Evolutionary conservation across 2,888 invertebrate species (phyloP), one percentile per base, ranked within the genome.

Genomic region (Cepaea hortensis): DNA sequence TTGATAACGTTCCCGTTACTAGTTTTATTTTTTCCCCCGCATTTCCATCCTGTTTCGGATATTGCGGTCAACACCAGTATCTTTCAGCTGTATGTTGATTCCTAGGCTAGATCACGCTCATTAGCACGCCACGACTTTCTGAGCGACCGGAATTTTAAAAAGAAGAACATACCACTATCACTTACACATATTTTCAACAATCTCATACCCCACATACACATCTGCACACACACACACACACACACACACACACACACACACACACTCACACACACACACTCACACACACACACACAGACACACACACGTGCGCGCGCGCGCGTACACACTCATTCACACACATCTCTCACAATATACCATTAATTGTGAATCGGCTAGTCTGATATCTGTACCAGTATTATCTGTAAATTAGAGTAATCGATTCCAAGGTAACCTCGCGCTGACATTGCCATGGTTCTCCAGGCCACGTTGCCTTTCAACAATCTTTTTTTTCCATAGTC

Each of bases 211-310:
- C 55, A 55, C 46, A 7, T 3, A n/a, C 20, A 3, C 20, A 55
- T 50, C 70, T 72, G 15, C 55, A 35, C 35, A 35, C 35, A 35
- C 35, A 35, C 35, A 35, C 85, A 81, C 62, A 75, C 62, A 62
- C 65, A 65, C 61, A 18, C 61, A 81, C 85, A 81, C 62, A 75
- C 62, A 62, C 65, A 65, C 61, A 18, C 61, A 81, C 20, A 15
- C 81, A 81, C 75, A 62, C n/a, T 46, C 6, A 81, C 75, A 55
- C 70, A 73, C 72, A 48, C 55, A 61, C 72, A 72, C 13, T 80
- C n/a, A 35, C 85, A 73, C 55, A 46, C 50, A 62, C 46, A 20
- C 62, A n/a, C 62, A 18, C n/a, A 76, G 1, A 55, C 20, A 61
- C 61, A 35, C 23, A 23, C 62, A 65, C 46, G 0, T 1, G 46